Percentiles rank a stretch among this genome's conserved stretches.
Conservation (phyloP, 2,888 invertebrate species). For the Flexamia atlantica region DNA sequence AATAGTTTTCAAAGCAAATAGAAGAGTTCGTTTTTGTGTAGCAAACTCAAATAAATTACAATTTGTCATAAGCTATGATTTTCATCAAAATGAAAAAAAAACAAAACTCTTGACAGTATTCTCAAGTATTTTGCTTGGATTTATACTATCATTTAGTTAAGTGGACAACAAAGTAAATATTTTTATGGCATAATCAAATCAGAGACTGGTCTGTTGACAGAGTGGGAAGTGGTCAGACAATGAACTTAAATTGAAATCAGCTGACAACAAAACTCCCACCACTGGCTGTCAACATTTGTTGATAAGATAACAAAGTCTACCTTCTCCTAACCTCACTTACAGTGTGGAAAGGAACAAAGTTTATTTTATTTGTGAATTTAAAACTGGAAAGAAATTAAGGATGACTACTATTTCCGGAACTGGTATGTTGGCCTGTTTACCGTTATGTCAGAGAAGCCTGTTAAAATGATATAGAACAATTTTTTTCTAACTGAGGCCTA, state of each 20-base stretch:
- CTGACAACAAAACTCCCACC: constrained; percentile 7
- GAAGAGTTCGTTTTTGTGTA: too few relatives aligned
- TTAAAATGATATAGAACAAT: too few relatives aligned
- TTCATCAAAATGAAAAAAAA: too few relatives aligned
- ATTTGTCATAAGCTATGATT: too few relatives aligned
- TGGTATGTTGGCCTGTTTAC: constrained; percentile 4
- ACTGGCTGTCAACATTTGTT: not conserved
- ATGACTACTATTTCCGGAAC: not conserved
- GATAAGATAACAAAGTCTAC: constrained; percentile 30
- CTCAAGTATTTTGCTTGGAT: too few relatives aligned
- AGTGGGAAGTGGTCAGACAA: constrained; percentile 2
- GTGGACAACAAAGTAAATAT: not conserved
- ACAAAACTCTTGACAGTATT: too few relatives aligned
- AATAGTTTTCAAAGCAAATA: too few relatives aligned
- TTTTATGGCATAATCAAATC: not conserved
- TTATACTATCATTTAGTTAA: not conserved
- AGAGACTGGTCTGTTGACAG: not conserved
- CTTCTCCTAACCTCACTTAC: constrained; percentile 6
- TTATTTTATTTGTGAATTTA: too few relatives aligned
- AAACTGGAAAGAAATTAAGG: too few relatives aligned
- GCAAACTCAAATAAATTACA: too few relatives aligned
- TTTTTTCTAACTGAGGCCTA: too few relatives aligned
- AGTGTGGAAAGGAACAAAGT: not conserved
- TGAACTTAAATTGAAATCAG: constrained; percentile 25
- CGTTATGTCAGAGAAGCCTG: too few relatives aligned